Percentiles rank a stretch among this genome's conserved stretches.
phyloP scores from a whole-genome alignment of 2,888 invertebrate genomes.

The Yponomeuta evonymella region DNA sequence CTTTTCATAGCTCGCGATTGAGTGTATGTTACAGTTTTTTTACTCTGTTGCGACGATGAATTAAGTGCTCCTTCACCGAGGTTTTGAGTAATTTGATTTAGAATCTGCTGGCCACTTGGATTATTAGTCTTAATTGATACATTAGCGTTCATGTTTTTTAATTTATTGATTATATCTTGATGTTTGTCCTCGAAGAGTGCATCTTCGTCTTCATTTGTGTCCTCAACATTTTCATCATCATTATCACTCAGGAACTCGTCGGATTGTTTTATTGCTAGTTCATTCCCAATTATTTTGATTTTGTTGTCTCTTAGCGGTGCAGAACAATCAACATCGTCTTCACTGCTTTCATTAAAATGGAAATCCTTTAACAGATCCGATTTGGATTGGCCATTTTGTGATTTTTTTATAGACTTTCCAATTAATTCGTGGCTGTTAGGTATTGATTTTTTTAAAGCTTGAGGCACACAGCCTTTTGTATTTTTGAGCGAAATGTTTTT shows the following conservation, averaged over 20 bases:
- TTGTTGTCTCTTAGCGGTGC: background rate
- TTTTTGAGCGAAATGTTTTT: slow-evolving; percentile 24
- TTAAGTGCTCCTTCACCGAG: slow-evolving; percentile 42
- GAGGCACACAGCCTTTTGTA: slow-evolving; percentile 25
- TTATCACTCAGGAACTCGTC: slow-evolving; percentile 28
- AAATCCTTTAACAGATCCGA: slow-evolving; percentile 2
- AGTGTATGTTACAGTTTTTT: slow-evolving; percentile 11
- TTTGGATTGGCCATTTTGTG: slow-evolving; percentile 1
- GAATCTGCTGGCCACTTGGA: slow-evolving; percentile 29
- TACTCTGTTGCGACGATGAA: slow-evolving; percentile 20
- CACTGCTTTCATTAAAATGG: slow-evolving; percentile 4
- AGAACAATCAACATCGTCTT: background rate
- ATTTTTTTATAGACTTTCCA: background rate
- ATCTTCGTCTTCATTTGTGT: slow-evolving; percentile 34
- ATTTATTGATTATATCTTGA: slow-evolving; percentile 32
- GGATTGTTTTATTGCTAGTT: background rate
- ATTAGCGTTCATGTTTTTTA: slow-evolving; percentile 27
- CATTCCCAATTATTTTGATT: background rate
- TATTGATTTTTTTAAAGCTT: slow-evolving; percentile 30
- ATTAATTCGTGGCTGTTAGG: slow-evolving; percentile 20
- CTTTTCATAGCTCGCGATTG: slow-evolving; percentile 11
- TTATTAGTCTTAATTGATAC: slow-evolving; percentile 27
- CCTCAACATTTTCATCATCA: slow-evolving; percentile 27
- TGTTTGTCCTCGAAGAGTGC: slow-evolving; percentile 38
- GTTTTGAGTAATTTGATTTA: slow-evolving; percentile 44